Percentiles rank a stretch among this genome's conserved stretches.
These are phyloP conservation scores for Paralvinella palmiformis DNA, from an alignment of 1,140 invertebrate species.

Conservation along the genomic window DNA sequence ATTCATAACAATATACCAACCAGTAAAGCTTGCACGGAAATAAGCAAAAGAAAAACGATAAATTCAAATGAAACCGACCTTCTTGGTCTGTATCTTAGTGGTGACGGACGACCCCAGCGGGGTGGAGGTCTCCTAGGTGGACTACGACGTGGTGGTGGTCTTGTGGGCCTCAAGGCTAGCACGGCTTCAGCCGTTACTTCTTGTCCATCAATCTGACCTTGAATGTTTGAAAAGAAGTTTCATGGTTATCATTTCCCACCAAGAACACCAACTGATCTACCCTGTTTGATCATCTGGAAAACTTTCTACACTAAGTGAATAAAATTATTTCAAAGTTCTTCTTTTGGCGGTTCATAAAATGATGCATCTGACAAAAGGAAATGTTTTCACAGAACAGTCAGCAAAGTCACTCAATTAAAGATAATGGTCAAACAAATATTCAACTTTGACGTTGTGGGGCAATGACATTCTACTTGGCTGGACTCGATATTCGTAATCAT, in stretches of 20 bases:
- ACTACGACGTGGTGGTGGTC: constrained; percentile 55
- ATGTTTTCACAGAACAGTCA: background rate
- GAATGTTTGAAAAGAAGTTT: constrained; percentile 5
- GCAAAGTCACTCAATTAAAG: no score
- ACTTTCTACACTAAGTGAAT: background rate
- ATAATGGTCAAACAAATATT: no score
- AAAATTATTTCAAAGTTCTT: background rate
- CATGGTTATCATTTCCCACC: background rate
- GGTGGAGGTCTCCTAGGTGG: constrained; percentile 58
- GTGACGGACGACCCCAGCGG: constrained; percentile 58
- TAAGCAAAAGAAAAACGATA: background rate
- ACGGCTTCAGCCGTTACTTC: constrained; percentile 91
- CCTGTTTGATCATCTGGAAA: background rate
- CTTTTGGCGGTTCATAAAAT: background rate
- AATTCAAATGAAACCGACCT: background rate
- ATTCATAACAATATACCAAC: background rate
- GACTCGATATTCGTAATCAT: no score
- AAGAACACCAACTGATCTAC: background rate
- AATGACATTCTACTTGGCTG: no score
- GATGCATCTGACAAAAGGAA: background rate
- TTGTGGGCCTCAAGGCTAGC: constrained; percentile 67
- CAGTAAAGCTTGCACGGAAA: background rate
- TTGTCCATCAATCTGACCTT: constrained; percentile 68
- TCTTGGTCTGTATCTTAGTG: constrained; percentile 46
- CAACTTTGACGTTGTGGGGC: no score